Base-by-base conservation (phyloP, 1,140 invertebrate species). In the Apis dorsata region DNA sequence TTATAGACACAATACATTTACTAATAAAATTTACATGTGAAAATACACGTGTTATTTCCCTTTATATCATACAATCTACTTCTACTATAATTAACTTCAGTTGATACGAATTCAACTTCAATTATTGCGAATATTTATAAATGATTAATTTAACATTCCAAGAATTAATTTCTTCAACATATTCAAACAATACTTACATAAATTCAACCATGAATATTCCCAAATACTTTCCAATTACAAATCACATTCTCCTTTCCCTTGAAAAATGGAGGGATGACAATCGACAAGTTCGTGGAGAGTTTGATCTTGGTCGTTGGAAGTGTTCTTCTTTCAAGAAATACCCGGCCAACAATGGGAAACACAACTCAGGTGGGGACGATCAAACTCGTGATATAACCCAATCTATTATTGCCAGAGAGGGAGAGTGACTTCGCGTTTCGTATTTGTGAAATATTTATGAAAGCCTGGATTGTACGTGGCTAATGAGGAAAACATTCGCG, bases 401-500 rank as follows among this genome's bases (percentile, higher is more conserved):
- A 70, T 70, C 66, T 71, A 78, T 84, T 85, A 68, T 85, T 78
- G 70, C 60, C 76, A 11, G 55, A 55, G 13, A 60, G 13, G 24
- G 34, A 8, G 19, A 72, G 34, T 76, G 62, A 71, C 69, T 78
- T 78, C 28, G 51, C 28, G 34, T 15, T 21, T 59, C 19, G 44
- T 65, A 83, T 79, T 83, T 2, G 60, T 79, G 76, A 83, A 79
- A 78, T 83, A 83, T 83, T 83, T 76, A 72, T 72, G 60, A 79
- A 83, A 79, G 34, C 49, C 19, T 0, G 51, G 21, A 8, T 83
- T 71, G 66, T 83, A 79, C 34, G 51, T 28, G 15, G 68, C 75
- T 78, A 83, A 83, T 78, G 81, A 83, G 76, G 60, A 72, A 79
- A 71, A 72, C 59, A 57, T 24, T 44, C 1, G 53, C 11, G 21